phyloP scores from a whole-genome alignment of 2,888 invertebrate genomes.

The Argynnis bischoffii region DNA sequence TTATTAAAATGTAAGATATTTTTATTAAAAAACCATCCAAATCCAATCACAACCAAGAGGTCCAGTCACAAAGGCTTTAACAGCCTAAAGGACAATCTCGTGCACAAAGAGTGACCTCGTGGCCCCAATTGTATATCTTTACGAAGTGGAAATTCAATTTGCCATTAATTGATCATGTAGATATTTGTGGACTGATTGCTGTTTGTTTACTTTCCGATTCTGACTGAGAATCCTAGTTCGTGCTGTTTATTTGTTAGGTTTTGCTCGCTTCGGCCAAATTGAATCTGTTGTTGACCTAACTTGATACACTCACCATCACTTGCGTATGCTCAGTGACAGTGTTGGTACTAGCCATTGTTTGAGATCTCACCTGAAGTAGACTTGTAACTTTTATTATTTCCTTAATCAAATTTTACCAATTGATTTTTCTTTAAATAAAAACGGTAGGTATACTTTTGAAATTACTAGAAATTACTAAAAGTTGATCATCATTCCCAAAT shows the following conservation, averaged over 20 bases:
- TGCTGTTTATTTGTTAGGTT: conserved; percentile 10
- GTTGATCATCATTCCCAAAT: no score
- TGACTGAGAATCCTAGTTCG: not conserved
- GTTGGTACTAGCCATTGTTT: no score
- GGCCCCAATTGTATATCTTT: conserved; percentile 7
- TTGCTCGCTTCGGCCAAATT: conserved; percentile 11
- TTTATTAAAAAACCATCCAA: conserved; percentile 1
- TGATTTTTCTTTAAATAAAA: no score
- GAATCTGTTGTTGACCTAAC: conserved; percentile 7
- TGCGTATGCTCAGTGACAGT: not conserved
- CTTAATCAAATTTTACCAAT: no score
- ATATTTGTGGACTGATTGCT: conserved; percentile 20
- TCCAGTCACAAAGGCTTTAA: not conserved
- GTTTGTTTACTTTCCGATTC: conserved; percentile 6
- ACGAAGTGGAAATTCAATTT: conserved; percentile 7
- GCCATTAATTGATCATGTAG: conserved; percentile 17
- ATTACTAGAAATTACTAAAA: no score
- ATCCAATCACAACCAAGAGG: conserved; percentile 3
- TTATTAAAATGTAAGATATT: not conserved
- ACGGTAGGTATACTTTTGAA: no score
- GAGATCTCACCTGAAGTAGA: no score
- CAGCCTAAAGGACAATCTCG: conserved; percentile 1
- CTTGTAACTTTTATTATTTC: no score
- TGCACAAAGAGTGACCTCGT: conserved; percentile 10
- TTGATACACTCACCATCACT: not conserved